A percentile compares a stretch with the other conserved stretches of the same genome.
Evolutionary conservation across 2,113 vertebrate species (phyloP).

Genomic region (Calyptommatus sinebrachiatus): DNA sequence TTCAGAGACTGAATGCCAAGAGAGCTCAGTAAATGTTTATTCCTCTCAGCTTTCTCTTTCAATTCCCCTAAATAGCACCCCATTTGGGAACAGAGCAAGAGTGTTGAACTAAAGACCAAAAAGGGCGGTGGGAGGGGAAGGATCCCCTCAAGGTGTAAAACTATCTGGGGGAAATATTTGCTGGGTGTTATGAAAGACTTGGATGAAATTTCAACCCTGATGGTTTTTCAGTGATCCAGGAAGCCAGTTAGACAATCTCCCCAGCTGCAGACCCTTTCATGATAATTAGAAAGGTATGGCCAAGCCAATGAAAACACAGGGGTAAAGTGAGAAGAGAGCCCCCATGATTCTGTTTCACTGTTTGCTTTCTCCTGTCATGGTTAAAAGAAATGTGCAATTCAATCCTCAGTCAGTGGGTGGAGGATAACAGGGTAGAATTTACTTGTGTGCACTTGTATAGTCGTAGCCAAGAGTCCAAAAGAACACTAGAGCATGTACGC

Average conservation of each 20-base stretch:
- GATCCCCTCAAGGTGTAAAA: conserved; percentile 83
- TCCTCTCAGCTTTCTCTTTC: conserved; percentile 84
- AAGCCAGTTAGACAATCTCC: conserved; percentile 81
- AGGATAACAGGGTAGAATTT: conserved; percentile 87
- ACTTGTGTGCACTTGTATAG: conserved; percentile 85
- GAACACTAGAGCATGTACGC: conserved; percentile 80
- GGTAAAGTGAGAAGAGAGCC: conserved; percentile 77
- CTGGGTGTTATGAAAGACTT: conserved; percentile 80
- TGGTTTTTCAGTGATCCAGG: conserved; percentile 79
- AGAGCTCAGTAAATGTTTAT: conserved; percentile 85
- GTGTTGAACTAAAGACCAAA: conserved; percentile 84
- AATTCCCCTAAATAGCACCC: conserved; percentile 80
- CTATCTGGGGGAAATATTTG: conserved; percentile 79
- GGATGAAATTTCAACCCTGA: conserved; percentile 84
- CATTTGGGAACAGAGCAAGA: conserved; percentile 82
- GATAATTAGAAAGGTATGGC: conserved; percentile 81
- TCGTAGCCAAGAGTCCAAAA: conserved; percentile 87
- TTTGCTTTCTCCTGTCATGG: conserved; percentile 84
- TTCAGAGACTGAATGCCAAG: conserved; percentile 83
- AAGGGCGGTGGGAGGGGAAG: conserved; percentile 63
- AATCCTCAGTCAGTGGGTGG: conserved; percentile 81
- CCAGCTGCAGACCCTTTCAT: conserved; percentile 78
- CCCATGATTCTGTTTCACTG: conserved; percentile 80
- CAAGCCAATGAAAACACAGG: conserved; percentile 77
- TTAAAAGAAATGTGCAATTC: conserved; percentile 85